These are phyloP conservation scores for Himalopsyche anomala DNA, from an alignment of 2,888 invertebrate genomes.

Conservation along the genomic window DNA sequence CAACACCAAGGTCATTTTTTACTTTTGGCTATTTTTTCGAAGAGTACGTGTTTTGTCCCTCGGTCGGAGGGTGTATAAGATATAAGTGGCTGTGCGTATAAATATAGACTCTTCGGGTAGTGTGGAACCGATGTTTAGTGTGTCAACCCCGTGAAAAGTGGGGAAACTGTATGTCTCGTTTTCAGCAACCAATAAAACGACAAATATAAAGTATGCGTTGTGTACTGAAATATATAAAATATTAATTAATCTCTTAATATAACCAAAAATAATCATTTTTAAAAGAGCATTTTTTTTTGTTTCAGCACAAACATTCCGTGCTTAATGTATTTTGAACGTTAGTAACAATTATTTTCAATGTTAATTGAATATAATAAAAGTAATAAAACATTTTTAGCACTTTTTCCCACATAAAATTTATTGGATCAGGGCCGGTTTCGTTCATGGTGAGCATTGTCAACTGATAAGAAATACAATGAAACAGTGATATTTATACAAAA, in stretches of 20 bases:
- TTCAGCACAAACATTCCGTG: no score
- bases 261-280: no score
- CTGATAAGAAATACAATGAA: no score
- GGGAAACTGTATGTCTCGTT: neutral
- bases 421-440: no score
- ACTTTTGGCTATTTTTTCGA: constrained; percentile 53
- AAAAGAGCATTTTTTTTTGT: no score
- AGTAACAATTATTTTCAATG: no score
- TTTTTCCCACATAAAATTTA: no score
- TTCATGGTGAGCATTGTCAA: no score
- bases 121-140: constrained; percentile 54
- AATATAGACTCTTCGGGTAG: constrained; percentile 20
- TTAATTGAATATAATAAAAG: no score
- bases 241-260: neutral
- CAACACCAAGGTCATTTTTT: constrained; percentile 58
- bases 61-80: constrained; percentile 40
- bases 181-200: neutral
- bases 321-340: no score
- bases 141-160: neutral
- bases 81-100: constrained; percentile 3
- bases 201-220: neutral
- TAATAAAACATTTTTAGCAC: no score
- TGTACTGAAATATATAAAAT: neutral
- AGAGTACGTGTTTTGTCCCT: constrained; percentile 55
- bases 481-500: no score